A percentile compares a stretch with the other conserved stretches of the same genome.
phyloP scores from a whole-genome alignment of 1,140 invertebrate genomes.

The Zaprionus nigranus region DNA sequence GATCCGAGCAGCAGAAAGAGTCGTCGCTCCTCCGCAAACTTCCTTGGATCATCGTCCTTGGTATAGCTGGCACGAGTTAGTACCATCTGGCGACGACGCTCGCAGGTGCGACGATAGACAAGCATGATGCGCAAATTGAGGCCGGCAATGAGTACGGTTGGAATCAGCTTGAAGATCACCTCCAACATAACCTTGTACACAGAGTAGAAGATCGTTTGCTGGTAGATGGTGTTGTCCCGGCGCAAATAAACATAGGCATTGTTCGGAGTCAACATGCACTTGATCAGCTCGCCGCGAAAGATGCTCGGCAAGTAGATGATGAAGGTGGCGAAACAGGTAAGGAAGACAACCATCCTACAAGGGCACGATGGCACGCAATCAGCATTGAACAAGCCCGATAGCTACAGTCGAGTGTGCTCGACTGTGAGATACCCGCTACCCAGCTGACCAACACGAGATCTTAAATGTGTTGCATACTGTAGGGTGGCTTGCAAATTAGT shows the following conservation, averaged over 20 bases:
- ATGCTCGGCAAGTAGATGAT: constrained; percentile 88
- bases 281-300: constrained; percentile 87
- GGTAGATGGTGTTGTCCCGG: constrained; percentile 86
- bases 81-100: constrained; percentile 88
- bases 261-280: constrained; percentile 85
- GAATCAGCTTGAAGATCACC: constrained; percentile 88
- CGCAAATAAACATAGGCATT: constrained; percentile 86
- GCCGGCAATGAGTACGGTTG: constrained; percentile 88
- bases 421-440: no score
- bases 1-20: constrained; percentile 89
- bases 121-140: constrained; percentile 90
- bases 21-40: constrained; percentile 90
- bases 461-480: no score
- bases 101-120: constrained; percentile 88
- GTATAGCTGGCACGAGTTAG: constrained; percentile 84
- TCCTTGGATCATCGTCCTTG: constrained; percentile 87
- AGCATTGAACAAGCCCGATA: neutral
- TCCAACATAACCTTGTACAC: constrained; percentile 88
- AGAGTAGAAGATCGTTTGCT: constrained; percentile 86
- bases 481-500: no score
- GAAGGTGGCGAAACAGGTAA: constrained; percentile 88
- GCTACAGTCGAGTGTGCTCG: no score
- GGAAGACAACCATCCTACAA: constrained; percentile 86
- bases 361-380: neutral
- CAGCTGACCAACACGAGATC: no score